Base-by-base conservation (phyloP, 1,140 invertebrate species). In the Caligus rogercresseyi region DNA sequence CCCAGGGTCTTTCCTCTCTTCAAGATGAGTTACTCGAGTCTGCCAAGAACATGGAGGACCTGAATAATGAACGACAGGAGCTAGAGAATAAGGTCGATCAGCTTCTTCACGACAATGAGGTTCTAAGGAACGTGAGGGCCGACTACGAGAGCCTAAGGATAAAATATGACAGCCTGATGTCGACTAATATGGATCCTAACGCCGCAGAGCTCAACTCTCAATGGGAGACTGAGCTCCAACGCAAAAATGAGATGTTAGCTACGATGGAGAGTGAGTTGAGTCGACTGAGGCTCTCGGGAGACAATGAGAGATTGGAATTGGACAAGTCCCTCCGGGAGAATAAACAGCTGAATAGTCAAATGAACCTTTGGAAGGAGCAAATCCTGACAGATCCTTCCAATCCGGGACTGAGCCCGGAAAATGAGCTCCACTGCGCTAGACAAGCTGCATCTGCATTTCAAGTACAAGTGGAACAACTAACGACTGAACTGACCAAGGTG, bases 401-500 rank as follows among this genome's bases (percentile, higher is more conserved):
- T 11, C 31, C 31, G 7, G 31, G 31, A n/a, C 7, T 7, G 7
- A 43, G n/a, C 31, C n/a, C 31, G n/a, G 7, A 43, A 43, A 43
- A 43, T 43, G 31, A 43, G n/a, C 31, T 43, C 7, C 31, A 43
- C 31, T 43, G 31, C n/a, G 31, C 31, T 11, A 7, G 31, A 43
- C 31, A 43, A 43, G 31, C 31, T 7, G 31, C 31, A 43, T 43
- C 31, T 3, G 57, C 57, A 25, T 31, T 60, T n/a, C 57, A 60
- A 43, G 20, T 60, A 2, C 24, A 25, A 60, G 57, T 60, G 14
- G 57, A 60, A 60, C 20, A 60, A 31, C 57, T 60, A 18, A 60
- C 57, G 16, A 16, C 26, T 11, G 57, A 60, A 60, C n/a, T 60
- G 15, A 60, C 57, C 57, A 60, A 60, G 57, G 57, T 60, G 20